Percentiles rank a stretch among this genome's conserved stretches.
Conservation (phyloP, 2,888 invertebrate genomes). For the Drosophila falleni region DNA sequence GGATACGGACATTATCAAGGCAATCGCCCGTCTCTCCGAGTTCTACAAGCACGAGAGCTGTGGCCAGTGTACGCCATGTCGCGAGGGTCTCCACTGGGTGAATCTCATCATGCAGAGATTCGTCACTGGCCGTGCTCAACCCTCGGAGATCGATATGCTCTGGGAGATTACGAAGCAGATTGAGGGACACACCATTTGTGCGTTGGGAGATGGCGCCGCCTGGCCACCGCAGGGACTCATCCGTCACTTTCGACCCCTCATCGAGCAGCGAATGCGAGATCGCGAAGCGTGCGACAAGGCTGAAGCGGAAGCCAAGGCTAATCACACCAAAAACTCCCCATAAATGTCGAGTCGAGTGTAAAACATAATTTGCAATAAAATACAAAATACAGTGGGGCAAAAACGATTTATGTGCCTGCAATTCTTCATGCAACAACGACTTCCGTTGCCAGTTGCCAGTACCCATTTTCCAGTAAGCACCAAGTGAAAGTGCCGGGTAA, state of each 20-base stretch:
- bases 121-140: constrained; percentile 95
- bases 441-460: constrained; percentile 37
- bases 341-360: constrained; percentile 15
- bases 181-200: constrained; percentile 99
- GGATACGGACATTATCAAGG: constrained; percentile 97
- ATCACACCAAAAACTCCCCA: constrained; percentile 3
- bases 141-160: constrained; percentile 98
- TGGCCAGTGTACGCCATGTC: constrained; percentile 99
- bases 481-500: constrained; percentile 74
- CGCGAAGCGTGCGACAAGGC: constrained; percentile 73
- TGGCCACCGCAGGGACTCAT: constrained; percentile 99
- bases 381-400: constrained; percentile 5
- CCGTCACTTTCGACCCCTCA: constrained; percentile 96
- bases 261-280: constrained; percentile 92
- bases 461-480: constrained; percentile 11
- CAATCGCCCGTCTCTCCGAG: constrained; percentile 96
- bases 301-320: constrained; percentile 18
- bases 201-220: constrained; percentile 98
- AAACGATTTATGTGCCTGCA: constrained; percentile 9
- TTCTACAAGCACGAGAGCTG: constrained; percentile 99
- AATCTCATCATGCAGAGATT: constrained; percentile 92
- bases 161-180: constrained; percentile 99
- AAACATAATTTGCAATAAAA: constrained; percentile 31
- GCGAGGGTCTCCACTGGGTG: constrained; percentile 98
- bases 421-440: constrained; percentile 64